Conservation (phyloP, 2,113 vertebrate species). For the Rhagologus leucostigma region DNA sequence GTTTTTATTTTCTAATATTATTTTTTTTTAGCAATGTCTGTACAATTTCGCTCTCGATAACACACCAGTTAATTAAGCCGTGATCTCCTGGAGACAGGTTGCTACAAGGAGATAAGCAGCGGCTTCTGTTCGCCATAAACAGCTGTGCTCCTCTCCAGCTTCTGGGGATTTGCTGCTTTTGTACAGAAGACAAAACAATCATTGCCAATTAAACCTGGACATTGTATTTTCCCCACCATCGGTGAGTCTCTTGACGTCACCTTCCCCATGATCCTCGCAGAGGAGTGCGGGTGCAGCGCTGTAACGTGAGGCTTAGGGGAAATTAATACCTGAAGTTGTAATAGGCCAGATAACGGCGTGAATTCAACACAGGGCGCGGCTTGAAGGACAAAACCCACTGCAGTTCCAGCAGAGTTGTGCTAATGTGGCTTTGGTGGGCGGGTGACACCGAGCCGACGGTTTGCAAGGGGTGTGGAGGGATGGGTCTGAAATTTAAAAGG, state of each 20-base stretch:
- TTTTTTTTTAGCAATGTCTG: constrained; percentile 26
- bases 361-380: background rate
- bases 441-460: background rate
- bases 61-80: constrained; percentile 74
- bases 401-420: background rate
- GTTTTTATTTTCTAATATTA: constrained; percentile 6
- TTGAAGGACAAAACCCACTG: background rate
- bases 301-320: background rate
- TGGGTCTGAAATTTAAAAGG: background rate
- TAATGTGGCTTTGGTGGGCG: background rate
- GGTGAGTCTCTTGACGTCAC: constrained; percentile 22
- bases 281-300: background rate
- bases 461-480: background rate
- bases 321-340: background rate
- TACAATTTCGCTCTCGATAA: constrained; percentile 66
- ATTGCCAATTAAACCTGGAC: constrained; percentile 47
- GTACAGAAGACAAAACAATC: constrained; percentile 66
- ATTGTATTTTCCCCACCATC: background rate
- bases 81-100: constrained; percentile 73
- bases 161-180: constrained; percentile 69
- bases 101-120: constrained; percentile 73
- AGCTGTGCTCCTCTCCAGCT: constrained; percentile 61
- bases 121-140: constrained; percentile 54
- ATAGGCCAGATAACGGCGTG: background rate
- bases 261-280: background rate